These are phyloP conservation scores for Pseudolycoriella hygida DNA, from an alignment of 2,888 invertebrate species.

Conservation along the genomic window DNA sequence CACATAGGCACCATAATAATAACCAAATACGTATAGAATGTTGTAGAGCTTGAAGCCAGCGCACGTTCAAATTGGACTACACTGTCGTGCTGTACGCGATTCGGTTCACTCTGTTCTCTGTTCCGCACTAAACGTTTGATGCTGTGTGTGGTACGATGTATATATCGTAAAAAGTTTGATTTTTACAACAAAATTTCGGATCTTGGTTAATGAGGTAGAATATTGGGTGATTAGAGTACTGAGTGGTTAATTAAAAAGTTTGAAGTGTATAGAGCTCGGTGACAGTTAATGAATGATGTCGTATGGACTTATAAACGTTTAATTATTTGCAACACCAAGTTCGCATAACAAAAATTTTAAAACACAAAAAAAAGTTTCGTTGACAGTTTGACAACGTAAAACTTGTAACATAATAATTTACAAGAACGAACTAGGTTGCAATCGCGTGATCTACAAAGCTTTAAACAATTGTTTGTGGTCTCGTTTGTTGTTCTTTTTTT, in stretches of 20 bases:
- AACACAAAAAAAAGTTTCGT: not conserved
- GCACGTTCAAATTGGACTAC: constrained; percentile 9
- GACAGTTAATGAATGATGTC: too few relatives aligned
- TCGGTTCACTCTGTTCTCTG: constrained; percentile 6
- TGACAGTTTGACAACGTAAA: not conserved
- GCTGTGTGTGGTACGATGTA: not conserved
- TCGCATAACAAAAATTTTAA: too few relatives aligned
- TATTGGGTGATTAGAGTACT: too few relatives aligned
- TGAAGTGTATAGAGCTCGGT: too few relatives aligned
- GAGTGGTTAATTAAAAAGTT: too few relatives aligned
- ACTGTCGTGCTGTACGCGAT: constrained; percentile 4
- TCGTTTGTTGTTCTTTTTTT: too few relatives aligned
- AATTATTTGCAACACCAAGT: too few relatives aligned
- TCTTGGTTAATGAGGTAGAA: too few relatives aligned
- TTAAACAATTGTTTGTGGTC: too few relatives aligned
- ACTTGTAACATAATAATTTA: constrained; percentile 1
- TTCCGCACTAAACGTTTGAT: constrained; percentile 5
- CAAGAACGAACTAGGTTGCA: not conserved
- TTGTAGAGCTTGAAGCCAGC: constrained; percentile 5
- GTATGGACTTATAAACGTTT: too few relatives aligned
- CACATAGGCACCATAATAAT: constrained; percentile 1
- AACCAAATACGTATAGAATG: constrained; percentile 3
- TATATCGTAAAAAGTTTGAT: too few relatives aligned
- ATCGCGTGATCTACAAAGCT: not conserved
- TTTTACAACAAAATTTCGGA: too few relatives aligned